phyloP scores from a whole-genome alignment of 2,888 invertebrate genomes.

The Pachydiplax longipennis region DNA sequence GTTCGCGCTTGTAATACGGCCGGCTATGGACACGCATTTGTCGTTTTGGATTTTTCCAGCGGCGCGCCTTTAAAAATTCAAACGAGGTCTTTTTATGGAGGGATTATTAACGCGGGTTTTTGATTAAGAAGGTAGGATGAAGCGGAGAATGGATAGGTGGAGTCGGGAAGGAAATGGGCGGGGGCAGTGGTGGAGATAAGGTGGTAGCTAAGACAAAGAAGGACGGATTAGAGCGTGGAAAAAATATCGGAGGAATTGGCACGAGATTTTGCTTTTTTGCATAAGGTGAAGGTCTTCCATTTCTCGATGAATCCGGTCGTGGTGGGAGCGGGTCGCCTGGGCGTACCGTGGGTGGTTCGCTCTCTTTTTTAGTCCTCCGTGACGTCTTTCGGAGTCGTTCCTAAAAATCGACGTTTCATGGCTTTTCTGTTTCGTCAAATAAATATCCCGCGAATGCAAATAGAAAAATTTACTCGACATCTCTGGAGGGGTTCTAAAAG shows the following conservation, averaged over 20 bases:
- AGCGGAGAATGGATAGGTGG: neutral
- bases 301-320: neutral
- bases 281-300: conserved; percentile 9
- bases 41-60: too few species aligned
- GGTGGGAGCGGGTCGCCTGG: neutral
- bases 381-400: neutral
- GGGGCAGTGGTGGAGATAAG: neutral
- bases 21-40: neutral
- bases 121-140: neutral
- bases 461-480: too few species aligned
- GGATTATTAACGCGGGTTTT: neutral
- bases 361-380: neutral
- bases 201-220: too few species aligned
- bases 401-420: neutral
- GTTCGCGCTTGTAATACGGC: neutral
- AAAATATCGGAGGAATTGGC: neutral
- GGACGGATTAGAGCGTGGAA: too few species aligned
- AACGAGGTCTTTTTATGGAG: neutral
- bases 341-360: neutral
- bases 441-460: neutral
- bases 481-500: neutral
- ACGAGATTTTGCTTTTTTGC: conserved; percentile 27
- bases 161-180: neutral
- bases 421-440: neutral
- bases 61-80: too few species aligned